phyloP scores from a whole-genome alignment of 2,797 vertebrate species.

The Orientallactaga sibirica region DNA sequence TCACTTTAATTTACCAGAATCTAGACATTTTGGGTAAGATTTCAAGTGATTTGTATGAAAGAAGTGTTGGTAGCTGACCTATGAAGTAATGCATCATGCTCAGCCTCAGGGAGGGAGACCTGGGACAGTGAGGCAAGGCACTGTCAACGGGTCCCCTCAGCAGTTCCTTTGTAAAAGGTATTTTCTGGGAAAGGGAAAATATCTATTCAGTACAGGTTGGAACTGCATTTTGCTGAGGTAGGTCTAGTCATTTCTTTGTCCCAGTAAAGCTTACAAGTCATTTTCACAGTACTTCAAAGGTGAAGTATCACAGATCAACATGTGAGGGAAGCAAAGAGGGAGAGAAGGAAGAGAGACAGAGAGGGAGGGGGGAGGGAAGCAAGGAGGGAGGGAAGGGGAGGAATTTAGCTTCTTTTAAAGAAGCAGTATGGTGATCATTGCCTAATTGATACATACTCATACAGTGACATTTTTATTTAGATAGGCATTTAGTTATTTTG shows the following conservation, averaged over 20 bases:
- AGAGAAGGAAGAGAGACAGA: not conserved
- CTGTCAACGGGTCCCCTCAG: not conserved
- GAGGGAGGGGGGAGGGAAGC: not conserved
- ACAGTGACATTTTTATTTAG: not conserved
- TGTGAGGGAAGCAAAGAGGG: not conserved
- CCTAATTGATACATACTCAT: not conserved
- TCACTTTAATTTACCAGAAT: conserved; percentile 14
- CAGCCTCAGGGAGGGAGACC: not conserved
- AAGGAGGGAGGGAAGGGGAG: not conserved
- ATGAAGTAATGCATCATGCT: not conserved
- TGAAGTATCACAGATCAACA: not conserved
- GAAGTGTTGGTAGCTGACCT: not conserved
- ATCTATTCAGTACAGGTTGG: not conserved
- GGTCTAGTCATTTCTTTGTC: not conserved
- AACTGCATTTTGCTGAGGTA: not conserved
- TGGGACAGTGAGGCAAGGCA: not conserved
- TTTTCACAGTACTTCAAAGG: not conserved
- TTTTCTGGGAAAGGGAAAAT: not conserved
- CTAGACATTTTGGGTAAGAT: not conserved
- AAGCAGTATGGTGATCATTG: not conserved
- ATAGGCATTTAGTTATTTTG: not conserved
- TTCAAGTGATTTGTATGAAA: not conserved
- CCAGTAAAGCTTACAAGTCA: not conserved
- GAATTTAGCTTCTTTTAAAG: conserved; percentile 20
- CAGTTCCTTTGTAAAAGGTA: not conserved